phyloP scores from a whole-genome alignment of 2,888 invertebrate species.

The Sarcophaga carnaria region DNA sequence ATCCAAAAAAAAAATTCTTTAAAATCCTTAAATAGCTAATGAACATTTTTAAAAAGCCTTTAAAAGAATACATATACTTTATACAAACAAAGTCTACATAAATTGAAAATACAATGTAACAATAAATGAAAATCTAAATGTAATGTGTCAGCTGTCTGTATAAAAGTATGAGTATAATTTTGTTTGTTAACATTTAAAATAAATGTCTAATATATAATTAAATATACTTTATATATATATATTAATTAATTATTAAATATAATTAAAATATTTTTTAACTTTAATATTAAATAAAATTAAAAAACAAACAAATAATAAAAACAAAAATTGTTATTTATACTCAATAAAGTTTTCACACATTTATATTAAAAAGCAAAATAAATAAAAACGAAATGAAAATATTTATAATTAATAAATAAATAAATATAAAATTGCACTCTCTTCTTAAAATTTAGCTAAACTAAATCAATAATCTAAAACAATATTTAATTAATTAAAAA shows the following conservation, averaged over 20 bases:
- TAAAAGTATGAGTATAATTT: constrained; percentile 60
- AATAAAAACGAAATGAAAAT: neutral
- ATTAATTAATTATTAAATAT: constrained; percentile 15
- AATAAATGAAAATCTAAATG: constrained; percentile 27
- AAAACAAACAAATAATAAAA: neutral
- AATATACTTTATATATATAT: constrained; percentile 19
- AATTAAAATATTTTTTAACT: constrained; percentile 58
- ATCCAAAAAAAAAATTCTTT: neutral
- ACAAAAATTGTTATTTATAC: constrained; percentile 53
- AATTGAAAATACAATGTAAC: neutral
- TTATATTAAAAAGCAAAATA: constrained; percentile 1
- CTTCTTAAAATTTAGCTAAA: constrained; percentile 62
- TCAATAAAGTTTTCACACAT: constrained; percentile 50
- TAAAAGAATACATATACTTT: constrained; percentile 10
- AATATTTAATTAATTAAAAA: constrained; percentile 36
- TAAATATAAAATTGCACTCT: constrained; percentile 39
- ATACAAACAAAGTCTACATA: neutral
- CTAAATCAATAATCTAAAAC: constrained; percentile 50
- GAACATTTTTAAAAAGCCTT: constrained; percentile 40
- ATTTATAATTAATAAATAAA: constrained; percentile 22
- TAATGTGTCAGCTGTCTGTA: constrained; percentile 58
- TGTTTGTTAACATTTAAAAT: constrained; percentile 68
- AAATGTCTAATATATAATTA: constrained; percentile 57
- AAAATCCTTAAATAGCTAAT: constrained; percentile 13
- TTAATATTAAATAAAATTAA: neutral